Evolutionary conservation across 2,797 vertebrate species (phyloP), one percentile per base, ranked within the genome.

Genomic region (Ficedula albicollis): DNA sequence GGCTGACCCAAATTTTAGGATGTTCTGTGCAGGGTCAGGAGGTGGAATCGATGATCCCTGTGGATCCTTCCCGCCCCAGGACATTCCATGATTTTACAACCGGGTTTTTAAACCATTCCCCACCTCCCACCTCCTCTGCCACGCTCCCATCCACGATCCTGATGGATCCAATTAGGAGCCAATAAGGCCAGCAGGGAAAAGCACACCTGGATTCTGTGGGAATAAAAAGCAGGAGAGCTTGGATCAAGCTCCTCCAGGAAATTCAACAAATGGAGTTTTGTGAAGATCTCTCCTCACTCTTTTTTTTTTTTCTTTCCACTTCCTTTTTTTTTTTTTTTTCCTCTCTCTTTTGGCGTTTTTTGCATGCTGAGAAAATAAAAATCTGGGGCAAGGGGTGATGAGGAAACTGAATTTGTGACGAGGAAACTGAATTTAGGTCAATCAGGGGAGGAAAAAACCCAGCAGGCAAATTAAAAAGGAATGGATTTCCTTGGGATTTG

Each of bases 351-450:
- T 78, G 78, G 72, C 63, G n/a, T 77, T 87, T 17, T 55, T 52
- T 68, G 90, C 75, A 74, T 0, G 2, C 11, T 6, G 9, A 16
- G 41, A 22, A 83, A 82, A 82, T n/a, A 38, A 41, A 30, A 66
- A 48, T 26, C 52, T 94, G 86, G 84, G 80, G 80, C 84, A 84
- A 68, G 67, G 32, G 92, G 84, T 90, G 95, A 94, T 0, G 17
- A 90, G 79, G 59, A 74, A 66, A 54, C 14, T 18, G 68, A 87
- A 93, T 96, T 91, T 87, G 89, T 89, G 93, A 90, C 0, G 14
- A 91, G 73, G 27, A 74, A 81, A 44, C 13, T 26, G 77, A 90
- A 95, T 94, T 90, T 87, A 89, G 94, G 95, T 94, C 90, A 94
- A 48, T 55, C 48, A 9, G 63, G 67, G 46, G 4, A 3, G 14